These are phyloP conservation scores for Drosophila guanche DNA, from an alignment of 1,140 invertebrate species.

Conservation along the genomic window DNA sequence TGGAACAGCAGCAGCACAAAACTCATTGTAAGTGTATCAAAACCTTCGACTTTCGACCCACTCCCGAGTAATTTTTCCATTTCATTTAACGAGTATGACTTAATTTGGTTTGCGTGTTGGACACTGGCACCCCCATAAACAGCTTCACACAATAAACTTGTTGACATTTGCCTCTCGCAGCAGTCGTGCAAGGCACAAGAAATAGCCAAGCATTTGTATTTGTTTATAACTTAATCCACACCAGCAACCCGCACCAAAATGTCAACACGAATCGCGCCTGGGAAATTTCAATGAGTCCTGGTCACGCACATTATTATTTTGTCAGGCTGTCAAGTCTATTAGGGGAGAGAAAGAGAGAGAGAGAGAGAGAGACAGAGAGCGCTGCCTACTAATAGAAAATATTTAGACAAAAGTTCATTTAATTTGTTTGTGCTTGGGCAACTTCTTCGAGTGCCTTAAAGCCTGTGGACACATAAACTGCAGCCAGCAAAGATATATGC, in stretches of 20 bases:
- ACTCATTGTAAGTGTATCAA: no score
- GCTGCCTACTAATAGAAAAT: slow-evolving; percentile 33
- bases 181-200: slow-evolving; percentile 1
- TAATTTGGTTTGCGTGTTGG: slow-evolving; percentile 73
- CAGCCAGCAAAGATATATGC: slow-evolving; percentile 15
- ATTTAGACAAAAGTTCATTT: slow-evolving; percentile 26
- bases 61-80: no score
- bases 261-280: slow-evolving; percentile 57
- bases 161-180: slow-evolving; percentile 51
- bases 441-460: neutral
- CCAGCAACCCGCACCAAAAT: slow-evolving; percentile 31
- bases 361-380: neutral
- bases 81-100: slow-evolving; percentile 62
- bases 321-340: no score
- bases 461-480: slow-evolving; percentile 31
- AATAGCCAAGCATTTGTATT: slow-evolving; percentile 67
- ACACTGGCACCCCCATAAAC: slow-evolving; percentile 51
- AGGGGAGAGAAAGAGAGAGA: slow-evolving; percentile 10
- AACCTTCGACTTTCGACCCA: no score
- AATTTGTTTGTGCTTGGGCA: slow-evolving; percentile 3
- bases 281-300: slow-evolving; percentile 59
- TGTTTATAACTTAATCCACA: slow-evolving; percentile 79
- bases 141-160: slow-evolving; percentile 80
- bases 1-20: no score
- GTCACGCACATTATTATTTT: slow-evolving; percentile 57